Conservation (phyloP, 2,888 invertebrate genomes). For the Steinernema carpocapsae region DNA sequence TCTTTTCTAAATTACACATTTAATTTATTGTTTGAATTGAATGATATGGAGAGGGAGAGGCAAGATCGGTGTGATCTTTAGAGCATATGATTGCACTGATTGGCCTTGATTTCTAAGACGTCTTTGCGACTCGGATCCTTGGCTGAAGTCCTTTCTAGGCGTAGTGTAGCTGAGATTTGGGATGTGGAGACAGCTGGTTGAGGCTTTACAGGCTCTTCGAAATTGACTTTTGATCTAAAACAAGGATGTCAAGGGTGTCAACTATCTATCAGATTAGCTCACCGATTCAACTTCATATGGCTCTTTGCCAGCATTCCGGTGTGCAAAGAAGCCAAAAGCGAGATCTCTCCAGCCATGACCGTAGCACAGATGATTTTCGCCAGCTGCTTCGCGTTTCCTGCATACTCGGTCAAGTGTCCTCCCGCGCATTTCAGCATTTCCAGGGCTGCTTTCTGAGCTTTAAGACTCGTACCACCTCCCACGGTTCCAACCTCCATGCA, state of each 20-base stretch:
- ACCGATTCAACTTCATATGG: conserved; percentile 86
- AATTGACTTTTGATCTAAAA: not conserved
- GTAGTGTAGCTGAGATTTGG: not conserved
- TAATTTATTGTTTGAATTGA: too few species aligned
- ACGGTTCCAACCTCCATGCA: conserved; percentile 94
- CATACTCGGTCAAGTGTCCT: conserved; percentile 78
- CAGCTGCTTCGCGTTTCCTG: conserved; percentile 84
- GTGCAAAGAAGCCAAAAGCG: conserved; percentile 91
- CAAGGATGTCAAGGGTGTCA: not conserved
- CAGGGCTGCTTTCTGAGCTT: conserved; percentile 87
- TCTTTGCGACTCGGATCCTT: conserved; percentile 6
- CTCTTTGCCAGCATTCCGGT: conserved; percentile 94
- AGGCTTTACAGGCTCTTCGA: not conserved
- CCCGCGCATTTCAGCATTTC: conserved; percentile 74
- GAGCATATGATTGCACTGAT: conserved; percentile 2
- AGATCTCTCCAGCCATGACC: conserved; percentile 95
- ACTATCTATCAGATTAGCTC: not conserved
- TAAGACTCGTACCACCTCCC: conserved; percentile 90
- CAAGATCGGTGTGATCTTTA: not conserved
- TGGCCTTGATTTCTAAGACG: not conserved
- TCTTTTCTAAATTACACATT: too few species aligned
- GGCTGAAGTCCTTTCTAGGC: not conserved
- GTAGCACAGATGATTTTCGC: conserved; percentile 90
- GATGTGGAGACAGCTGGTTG: too few species aligned
- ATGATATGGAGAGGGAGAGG: too few species aligned